Evolutionary conservation across 2,797 vertebrate genomes (phyloP), one percentile per base, ranked within the genome.

Genomic region (Paratrypauchen microcephalus): DNA sequence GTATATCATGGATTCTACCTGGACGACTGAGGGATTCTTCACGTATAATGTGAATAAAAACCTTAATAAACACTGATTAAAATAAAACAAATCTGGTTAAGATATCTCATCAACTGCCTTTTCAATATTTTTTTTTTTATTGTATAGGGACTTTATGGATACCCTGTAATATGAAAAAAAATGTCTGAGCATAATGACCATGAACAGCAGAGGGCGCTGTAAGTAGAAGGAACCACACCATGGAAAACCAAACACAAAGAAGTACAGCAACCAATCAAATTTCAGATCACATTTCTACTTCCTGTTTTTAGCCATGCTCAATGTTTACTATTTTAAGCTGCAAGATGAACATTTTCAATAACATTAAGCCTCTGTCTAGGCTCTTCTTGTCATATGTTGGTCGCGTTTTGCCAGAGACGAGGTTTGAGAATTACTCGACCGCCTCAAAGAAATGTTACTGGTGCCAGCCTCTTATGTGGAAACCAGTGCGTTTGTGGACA

Each of bases 261-360:
- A 82, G 64, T 0, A 5, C 2, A 11, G 1, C 1, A 72, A 54
- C 89, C 86, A 92, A 91, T 90, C 69, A 81, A 2, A 83, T 62
- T 16, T 74, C 59, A 71, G 59, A n/a, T 50, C 30, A 0, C 58
- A 1, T 0, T 0, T 24, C 0, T 0, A 18, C 74, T 91, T 92
- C 88, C 89, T 82, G 82, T 77, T 80, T 78, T 50, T 70, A 79
- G 62, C 9, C 59, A 4, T 16, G 61, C 28, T 9, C 12, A 6
- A 1, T 18, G 4, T 30, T 13, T 12, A 13, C 1, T 13, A 0
- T 21, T 71, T 70, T 57, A 32, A 5, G 19, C 24, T 28, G n/a
- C 59, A 79, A 65, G 8, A 87, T 87, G 86, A 86, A 36, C 75
- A 2, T 75, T 55, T 6, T 89, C 1, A 61, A 11, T 54, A 58